Conservation (phyloP, 2,797 vertebrate genomes). For the Poecilia picta region DNA sequence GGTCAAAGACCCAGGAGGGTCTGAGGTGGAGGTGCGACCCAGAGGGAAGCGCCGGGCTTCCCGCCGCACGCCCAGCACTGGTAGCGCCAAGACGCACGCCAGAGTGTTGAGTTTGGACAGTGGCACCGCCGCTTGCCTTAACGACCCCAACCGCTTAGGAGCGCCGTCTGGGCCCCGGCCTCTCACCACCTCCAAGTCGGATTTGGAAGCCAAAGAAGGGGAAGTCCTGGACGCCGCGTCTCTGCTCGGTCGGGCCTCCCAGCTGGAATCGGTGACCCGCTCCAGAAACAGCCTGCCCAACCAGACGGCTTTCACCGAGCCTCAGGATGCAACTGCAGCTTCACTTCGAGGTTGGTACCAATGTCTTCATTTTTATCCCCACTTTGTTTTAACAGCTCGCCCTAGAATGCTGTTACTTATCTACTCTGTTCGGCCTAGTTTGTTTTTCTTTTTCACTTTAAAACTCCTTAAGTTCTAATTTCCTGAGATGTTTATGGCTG, state of each 20-base stretch:
- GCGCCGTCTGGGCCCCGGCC: conserved; percentile 88
- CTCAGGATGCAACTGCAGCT: conserved; percentile 86
- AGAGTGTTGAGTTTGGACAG: conserved; percentile 96
- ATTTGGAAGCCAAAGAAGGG: conserved; percentile 99
- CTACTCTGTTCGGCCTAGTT: not conserved
- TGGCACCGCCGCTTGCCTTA: conserved; percentile 92
- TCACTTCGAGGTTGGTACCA: conserved; percentile 82
- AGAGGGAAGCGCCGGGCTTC: conserved; percentile 85
- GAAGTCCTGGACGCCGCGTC: conserved; percentile 97
- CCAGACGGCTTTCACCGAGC: conserved; percentile 90
- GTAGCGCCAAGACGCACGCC: conserved; percentile 92
- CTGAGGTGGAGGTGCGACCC: conserved; percentile 73
- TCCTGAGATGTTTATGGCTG: not conserved
- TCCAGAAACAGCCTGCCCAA: conserved; percentile 97
- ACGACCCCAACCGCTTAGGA: conserved; percentile 88
- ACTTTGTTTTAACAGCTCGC: not conserved
- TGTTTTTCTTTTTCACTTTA: not conserved
- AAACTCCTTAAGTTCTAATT: not conserved
- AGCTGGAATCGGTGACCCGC: conserved; percentile 97
- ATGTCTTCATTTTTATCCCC: conserved; percentile 10
- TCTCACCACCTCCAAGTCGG: conserved; percentile 98
- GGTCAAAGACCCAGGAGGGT: conserved; percentile 71
- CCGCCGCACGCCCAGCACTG: conserved; percentile 89
- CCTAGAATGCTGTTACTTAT: not conserved
- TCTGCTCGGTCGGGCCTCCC: conserved; percentile 95